Percentiles rank a stretch among this genome's conserved stretches.
Conservation (phyloP, 2,797 vertebrate species). For the Lemur catta region DNA sequence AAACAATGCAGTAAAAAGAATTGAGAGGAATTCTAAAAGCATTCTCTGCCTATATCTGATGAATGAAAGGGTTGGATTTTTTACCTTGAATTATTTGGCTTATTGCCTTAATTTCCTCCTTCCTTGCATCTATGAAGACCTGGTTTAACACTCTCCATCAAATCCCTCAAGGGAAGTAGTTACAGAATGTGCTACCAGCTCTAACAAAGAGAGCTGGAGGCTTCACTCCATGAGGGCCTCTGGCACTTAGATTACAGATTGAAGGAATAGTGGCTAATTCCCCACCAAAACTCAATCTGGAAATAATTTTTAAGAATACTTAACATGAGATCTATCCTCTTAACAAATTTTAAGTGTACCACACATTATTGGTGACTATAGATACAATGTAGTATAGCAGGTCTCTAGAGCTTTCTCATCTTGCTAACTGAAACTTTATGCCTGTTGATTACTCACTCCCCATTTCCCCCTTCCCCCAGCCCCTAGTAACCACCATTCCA, state of each 20-base stretch:
- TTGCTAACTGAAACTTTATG: background rate
- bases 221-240: background rate
- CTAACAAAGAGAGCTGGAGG: background rate
- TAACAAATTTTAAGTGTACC: background rate
- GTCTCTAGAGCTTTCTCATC: background rate
- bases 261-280: background rate
- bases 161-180: background rate
- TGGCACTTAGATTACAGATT: background rate
- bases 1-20: background rate
- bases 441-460: background rate
- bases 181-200: background rate
- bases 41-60: background rate
- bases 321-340: background rate
- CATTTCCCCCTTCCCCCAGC: background rate
- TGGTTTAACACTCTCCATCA: background rate
- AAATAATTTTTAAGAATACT: background rate
- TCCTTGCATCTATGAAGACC: background rate
- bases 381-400: background rate
- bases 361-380: background rate
- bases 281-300: background rate
- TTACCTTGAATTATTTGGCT: background rate
- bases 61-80: background rate
- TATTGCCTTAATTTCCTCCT: background rate
- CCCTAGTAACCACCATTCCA: background rate
- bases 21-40: background rate